Conservation (phyloP, 1,140 invertebrate genomes). For the Drosophila tristis region DNA sequence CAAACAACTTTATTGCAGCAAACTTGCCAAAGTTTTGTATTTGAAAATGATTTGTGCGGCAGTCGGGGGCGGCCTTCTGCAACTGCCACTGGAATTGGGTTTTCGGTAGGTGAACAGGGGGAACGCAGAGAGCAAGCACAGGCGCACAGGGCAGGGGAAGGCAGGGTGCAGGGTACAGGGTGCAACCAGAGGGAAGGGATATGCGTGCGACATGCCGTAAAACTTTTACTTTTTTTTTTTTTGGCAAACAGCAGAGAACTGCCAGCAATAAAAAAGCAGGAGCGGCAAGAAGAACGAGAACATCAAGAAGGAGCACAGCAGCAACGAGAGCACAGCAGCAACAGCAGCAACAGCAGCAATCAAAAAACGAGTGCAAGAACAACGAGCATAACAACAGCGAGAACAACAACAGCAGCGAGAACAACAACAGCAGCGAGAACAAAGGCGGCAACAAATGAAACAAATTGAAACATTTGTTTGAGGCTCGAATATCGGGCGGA, state of each 20-base stretch:
- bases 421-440: slow-evolving; percentile 28
- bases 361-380: too few species aligned
- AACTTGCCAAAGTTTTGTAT: slow-evolving; percentile 76
- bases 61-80: slow-evolving; percentile 1
- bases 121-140: too few species aligned
- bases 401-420: slow-evolving; percentile 24
- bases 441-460: slow-evolving; percentile 67
- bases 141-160: not conserved
- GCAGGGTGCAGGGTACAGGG: not conserved
- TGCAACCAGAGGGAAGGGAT: slow-evolving; percentile 12
- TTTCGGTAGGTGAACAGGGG: too few species aligned
- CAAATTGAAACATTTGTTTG: slow-evolving; percentile 63
- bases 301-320: too few species aligned
- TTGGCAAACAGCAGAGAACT: slow-evolving; percentile 60
- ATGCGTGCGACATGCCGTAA: slow-evolving; percentile 65
- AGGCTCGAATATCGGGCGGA: not conserved
- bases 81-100: not conserved
- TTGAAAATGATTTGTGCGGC: slow-evolving; percentile 75
- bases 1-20: slow-evolving; percentile 74
- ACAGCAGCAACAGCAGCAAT: too few species aligned
- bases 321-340: too few species aligned
- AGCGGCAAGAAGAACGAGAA: slow-evolving; percentile 1
- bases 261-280: slow-evolving; percentile 13
- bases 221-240: slow-evolving; percentile 68
- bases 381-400: not conserved